Evolutionary conservation across 2,888 invertebrate species (phyloP).

Genomic region (Eristalis arbustorum): DNA sequence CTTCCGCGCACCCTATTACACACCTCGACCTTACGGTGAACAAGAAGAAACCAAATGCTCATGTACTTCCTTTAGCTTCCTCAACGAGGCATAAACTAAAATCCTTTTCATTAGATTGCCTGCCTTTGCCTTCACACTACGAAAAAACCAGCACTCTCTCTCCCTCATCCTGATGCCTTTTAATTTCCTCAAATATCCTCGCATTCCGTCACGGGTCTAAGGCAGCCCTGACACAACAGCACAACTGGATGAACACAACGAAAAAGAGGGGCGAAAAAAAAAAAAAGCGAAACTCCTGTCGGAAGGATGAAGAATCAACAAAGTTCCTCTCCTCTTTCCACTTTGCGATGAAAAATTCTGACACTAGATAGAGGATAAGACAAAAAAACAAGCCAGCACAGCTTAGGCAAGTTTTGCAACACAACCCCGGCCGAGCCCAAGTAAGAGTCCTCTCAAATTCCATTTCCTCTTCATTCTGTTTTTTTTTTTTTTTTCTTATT

Average conservation of each 20-base stretch:
- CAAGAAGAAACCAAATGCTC: background rate
- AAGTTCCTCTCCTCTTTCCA: background rate
- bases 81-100: constrained; percentile 28
- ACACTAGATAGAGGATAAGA: constrained; percentile 36
- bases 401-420: constrained; percentile 36
- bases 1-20: background rate
- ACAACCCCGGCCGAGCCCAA: background rate
- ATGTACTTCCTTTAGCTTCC: constrained; percentile 1
- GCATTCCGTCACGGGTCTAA: background rate
- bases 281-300: background rate
- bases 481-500: background rate
- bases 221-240: background rate
- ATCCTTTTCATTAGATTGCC: constrained; percentile 31
- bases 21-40: background rate
- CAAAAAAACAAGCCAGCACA: background rate
- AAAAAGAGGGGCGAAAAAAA: background rate
- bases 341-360: constrained; percentile 43
- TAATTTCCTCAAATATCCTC: constrained; percentile 45
- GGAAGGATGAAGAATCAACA: constrained; percentile 6
- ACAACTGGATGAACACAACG: background rate
- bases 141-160: background rate
- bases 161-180: constrained; percentile 37
- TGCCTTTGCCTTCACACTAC: constrained; percentile 8
- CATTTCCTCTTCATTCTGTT: constrained; percentile 7
- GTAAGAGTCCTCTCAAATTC: background rate